Evolutionary conservation across 1,140 invertebrate genomes (phyloP), one percentile per base, ranked within the genome.

Genomic region (Diabrotica undecimpunctata): DNA sequence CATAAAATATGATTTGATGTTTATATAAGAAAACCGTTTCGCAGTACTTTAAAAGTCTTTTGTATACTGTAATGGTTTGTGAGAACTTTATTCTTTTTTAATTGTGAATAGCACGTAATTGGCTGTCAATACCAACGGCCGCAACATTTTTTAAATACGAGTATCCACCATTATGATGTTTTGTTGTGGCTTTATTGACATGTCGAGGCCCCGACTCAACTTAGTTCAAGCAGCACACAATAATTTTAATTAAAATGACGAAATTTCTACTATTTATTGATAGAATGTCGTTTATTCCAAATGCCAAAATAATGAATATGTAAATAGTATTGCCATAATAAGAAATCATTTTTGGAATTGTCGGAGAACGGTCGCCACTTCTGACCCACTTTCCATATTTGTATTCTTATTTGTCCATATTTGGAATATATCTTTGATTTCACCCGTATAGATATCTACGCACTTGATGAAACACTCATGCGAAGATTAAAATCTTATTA

Each of bases 271-370:
- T 10, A 46, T 8, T 25, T n/a, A 8, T n/a, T 46, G 41, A 46
- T 10, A 8, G 41, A 46, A 46, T 46, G 41, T 46, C n/a, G 41
- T 46, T 10, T 6, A 46, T 46, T 46, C n/a, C 41, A 46, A 46
- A 46, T 46, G 41, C 41, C 41, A n/a, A 46, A 46, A 46, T 46
- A 46, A 46, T 46, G 8, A 46, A 46, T 46, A 46, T 46, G 41
- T 46, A 46, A 46, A 46, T 46, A 46, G 41, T 46, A 10, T n/a
- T 46, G n/a, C 41, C 41, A 10, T 46, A 46, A 0, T 46, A 46
- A 46, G 41, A 46, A 46, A 46, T 46, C 41, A 46, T 46, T 46
- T 46, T 46, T 46, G 41, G 41, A 46, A 46, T 46, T 46, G 41
- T 46, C 41, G n/a, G 41, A 46, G 41, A 46, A n/a, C 41, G 41